Percentiles rank a stretch among this genome's conserved stretches.
Evolutionary conservation across 2,797 vertebrate species (phyloP).

Genomic region (Petrocephalus schoutedeni): DNA sequence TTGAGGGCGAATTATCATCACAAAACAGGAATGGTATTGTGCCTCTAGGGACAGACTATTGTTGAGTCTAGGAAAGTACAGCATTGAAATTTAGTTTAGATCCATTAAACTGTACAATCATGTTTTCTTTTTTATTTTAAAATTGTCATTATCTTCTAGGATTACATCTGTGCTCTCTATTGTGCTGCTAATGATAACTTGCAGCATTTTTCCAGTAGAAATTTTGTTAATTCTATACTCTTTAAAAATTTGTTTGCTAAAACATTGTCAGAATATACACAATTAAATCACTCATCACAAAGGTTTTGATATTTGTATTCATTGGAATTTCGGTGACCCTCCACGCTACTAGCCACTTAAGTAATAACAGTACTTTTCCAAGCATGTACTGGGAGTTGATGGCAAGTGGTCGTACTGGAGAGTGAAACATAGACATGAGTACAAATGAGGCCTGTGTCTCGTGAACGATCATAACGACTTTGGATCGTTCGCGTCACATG

Average conservation of each 20-base stretch:
- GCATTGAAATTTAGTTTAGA: not conserved
- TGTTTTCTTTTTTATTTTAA: not conserved
- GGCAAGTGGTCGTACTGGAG: conserved; percentile 54
- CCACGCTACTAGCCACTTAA: not conserved
- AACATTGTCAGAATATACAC: not conserved
- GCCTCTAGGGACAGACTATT: not conserved
- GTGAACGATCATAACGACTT: conserved; percentile 38
- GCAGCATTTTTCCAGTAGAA: not conserved
- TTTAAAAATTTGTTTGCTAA: not conserved
- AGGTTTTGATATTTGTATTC: conserved; percentile 20
- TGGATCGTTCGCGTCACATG: conserved; percentile 53
- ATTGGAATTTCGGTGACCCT: not conserved
- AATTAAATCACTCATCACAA: conserved; percentile 17
- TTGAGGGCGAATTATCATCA: not conserved
- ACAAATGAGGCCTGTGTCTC: conserved; percentile 56
- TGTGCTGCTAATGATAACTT: not conserved
- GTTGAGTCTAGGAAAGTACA: too few relatives aligned
- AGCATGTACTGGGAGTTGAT: not conserved
- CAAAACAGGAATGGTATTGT: not conserved
- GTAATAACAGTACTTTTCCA: conserved; percentile 1
- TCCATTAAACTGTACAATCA: not conserved
- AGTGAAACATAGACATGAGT: conserved; percentile 49
- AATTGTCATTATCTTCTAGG: not conserved
- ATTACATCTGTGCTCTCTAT: not conserved
- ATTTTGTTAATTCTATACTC: not conserved